These are phyloP conservation scores for Urocolius indicus DNA, from an alignment of 2,113 vertebrate species.

Conservation along the genomic window DNA sequence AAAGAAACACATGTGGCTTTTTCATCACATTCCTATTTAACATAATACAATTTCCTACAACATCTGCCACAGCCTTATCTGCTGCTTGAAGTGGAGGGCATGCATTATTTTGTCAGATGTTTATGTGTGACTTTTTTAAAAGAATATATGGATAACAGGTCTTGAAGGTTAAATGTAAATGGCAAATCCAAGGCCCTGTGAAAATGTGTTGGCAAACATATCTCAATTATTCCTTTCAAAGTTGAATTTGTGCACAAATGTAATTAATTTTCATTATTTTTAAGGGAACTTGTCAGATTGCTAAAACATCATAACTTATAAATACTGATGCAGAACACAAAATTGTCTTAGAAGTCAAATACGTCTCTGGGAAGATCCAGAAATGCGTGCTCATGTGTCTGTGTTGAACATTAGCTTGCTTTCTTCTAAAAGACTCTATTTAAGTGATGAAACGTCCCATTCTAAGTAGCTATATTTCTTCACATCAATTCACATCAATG, in stretches of 20 bases:
- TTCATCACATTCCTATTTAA: background rate
- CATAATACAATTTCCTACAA: background rate
- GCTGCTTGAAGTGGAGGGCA: background rate
- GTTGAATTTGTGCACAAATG: background rate
- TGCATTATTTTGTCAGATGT: background rate
- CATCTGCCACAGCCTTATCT: background rate
- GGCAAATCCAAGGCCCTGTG: background rate
- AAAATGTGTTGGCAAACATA: background rate
- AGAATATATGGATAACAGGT: background rate
- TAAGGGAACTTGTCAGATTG: background rate
- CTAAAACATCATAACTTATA: background rate
- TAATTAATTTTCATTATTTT: background rate
- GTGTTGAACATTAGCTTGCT: background rate
- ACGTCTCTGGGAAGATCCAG: background rate
- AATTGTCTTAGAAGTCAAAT: background rate
- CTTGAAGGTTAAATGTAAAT: background rate
- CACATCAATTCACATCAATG: accelerated
- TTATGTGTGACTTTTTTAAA: background rate
- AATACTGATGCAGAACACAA: background rate
- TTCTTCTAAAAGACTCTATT: background rate
- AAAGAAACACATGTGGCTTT: background rate
- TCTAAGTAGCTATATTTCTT: background rate
- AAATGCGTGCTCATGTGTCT: background rate
- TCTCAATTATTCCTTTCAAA: background rate
- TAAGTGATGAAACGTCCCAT: background rate